Evolutionary conservation across 2,113 vertebrate species (phyloP).

Genomic region (Phaethornis superciliosus): DNA sequence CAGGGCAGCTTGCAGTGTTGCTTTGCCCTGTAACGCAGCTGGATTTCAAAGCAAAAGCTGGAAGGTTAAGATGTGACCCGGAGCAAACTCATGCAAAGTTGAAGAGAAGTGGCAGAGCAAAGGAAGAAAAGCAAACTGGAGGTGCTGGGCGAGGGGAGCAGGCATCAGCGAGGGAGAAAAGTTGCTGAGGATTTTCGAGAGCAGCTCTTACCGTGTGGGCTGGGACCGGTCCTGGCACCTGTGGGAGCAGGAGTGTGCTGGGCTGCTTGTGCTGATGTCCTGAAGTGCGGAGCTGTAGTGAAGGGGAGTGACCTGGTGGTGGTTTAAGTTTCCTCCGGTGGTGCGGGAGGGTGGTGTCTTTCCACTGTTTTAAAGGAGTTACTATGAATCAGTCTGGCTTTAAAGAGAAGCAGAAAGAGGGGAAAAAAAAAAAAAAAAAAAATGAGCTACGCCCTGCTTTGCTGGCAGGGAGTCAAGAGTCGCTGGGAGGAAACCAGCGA

Average conservation of each 20-base stretch:
- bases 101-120: neutral
- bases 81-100: neutral
- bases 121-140: neutral
- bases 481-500: conserved; percentile 75
- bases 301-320: conserved; percentile 63
- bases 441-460: conserved; percentile 77
- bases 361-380: conserved; percentile 80
- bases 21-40: rapidly evolving
- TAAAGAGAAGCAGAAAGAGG: conserved; percentile 32
- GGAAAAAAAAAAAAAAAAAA: conserved; percentile 15
- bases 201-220: conserved; percentile 64
- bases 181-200: neutral
- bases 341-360: conserved; percentile 76
- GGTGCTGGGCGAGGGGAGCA: neutral
- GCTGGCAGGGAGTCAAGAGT: conserved; percentile 74
- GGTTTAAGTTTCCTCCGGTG: conserved; percentile 75
- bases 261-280: neutral
- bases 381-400: conserved; percentile 83
- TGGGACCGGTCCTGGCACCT: neutral
- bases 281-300: conserved; percentile 27
- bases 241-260: conserved; percentile 7
- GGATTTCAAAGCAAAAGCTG: neutral
- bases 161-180: neutral
- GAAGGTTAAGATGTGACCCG: neutral
- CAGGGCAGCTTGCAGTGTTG: rapidly evolving